Evolutionary conservation across 2,888 invertebrate species (phyloP).

Genomic region (Xanthorhoe designata): DNA sequence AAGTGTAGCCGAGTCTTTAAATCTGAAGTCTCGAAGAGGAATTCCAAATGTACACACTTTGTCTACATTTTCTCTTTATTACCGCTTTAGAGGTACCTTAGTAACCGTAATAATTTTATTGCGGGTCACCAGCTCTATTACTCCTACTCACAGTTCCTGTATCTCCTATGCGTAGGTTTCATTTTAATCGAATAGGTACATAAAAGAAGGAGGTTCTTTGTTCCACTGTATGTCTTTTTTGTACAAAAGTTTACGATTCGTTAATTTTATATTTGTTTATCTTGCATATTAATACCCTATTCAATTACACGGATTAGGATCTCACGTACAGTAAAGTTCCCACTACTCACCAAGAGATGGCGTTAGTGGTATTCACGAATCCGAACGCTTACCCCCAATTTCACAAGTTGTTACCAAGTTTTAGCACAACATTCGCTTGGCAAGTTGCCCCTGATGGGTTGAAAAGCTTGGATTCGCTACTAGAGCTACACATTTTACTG

Average conservation of each 20-base stretch:
- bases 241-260: too few species aligned
- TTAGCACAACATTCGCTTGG: slow-evolving; percentile 61
- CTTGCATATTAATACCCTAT: too few species aligned
- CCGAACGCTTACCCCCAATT: slow-evolving; percentile 36
- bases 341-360: slow-evolving; percentile 75
- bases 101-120: slow-evolving; percentile 38
- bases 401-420: slow-evolving; percentile 58
- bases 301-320: not conserved
- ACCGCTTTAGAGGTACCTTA: slow-evolving; percentile 32
- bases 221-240: too few species aligned
- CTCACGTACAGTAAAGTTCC: not conserved
- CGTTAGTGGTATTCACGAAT: slow-evolving; percentile 48
- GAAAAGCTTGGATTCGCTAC: slow-evolving; percentile 61
- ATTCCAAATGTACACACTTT: slow-evolving; percentile 64
- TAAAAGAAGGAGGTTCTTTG: too few species aligned
- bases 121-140: slow-evolving; percentile 29
- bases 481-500: slow-evolving; percentile 59
- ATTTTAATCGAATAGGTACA: too few species aligned
- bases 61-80: slow-evolving; percentile 55
- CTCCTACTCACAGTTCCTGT: slow-evolving; percentile 4
- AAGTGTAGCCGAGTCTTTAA: slow-evolving; percentile 14
- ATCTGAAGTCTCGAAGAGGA: slow-evolving; percentile 46
- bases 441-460: slow-evolving; percentile 61
- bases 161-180: not conserved
- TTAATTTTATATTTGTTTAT: too few species aligned